These are phyloP conservation scores for Phoenicopterus ruber DNA, from an alignment of 2,113 vertebrate species.

Conservation along the genomic window DNA sequence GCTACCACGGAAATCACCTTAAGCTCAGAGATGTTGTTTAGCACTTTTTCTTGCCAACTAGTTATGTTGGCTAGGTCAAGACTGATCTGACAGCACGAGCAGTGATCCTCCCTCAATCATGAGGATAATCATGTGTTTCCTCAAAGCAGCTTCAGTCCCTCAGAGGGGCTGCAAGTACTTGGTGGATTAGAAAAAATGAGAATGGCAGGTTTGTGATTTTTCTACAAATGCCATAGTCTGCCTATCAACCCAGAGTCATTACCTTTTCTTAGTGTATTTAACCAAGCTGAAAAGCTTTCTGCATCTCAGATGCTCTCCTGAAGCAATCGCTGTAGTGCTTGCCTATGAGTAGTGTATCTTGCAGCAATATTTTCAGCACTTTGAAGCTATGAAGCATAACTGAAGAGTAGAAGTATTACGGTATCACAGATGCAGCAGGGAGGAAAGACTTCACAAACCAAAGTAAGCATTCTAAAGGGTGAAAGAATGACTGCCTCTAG, in stretches of 20 bases:
- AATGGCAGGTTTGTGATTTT: background rate
- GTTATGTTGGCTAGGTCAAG: background rate
- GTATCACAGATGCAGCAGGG: background rate
- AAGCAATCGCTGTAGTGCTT: background rate
- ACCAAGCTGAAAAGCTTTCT: background rate
- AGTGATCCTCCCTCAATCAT: rapidly evolving
- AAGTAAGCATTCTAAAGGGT: background rate
- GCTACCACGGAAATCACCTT: background rate
- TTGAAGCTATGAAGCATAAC: background rate
- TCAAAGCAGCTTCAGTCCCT: background rate
- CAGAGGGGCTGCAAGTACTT: background rate
- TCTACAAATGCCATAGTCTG: background rate
- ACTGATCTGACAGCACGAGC: background rate
- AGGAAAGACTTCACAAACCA: background rate
- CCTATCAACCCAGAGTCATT: background rate
- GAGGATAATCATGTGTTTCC: background rate
- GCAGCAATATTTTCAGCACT: background rate
- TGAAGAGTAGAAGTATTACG: background rate
- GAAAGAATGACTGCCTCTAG: background rate
- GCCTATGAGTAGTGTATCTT: background rate
- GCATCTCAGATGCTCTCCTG: background rate
- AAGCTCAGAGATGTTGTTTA: background rate
- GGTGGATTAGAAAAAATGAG: background rate
- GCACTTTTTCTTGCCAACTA: background rate
- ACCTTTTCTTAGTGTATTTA: background rate